Evolutionary conservation across 2,113 vertebrate genomes (phyloP), one percentile per base, ranked within the genome.

Genomic region (Microtus richardsoni): DNA sequence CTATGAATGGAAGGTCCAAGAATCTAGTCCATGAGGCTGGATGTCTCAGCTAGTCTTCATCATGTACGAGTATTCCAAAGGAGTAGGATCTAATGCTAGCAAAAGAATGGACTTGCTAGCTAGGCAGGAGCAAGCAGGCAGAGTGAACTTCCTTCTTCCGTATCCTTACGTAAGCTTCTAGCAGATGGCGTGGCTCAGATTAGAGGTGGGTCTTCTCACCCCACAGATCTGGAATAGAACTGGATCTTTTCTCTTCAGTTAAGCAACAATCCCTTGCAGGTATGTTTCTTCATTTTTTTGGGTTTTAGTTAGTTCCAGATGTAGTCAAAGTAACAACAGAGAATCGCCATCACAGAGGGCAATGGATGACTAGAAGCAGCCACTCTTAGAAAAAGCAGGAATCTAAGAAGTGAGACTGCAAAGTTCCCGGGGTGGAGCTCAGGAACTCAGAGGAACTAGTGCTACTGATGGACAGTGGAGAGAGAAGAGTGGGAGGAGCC

Each of bases 401-500:
- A 13, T 84, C 13, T 21, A 54, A 71, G 79, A 89, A 68, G 12
- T 49, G 1, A 77, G 14, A 24, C 1, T 10, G 68, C 89, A 70
- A 71, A 95, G 89, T 52, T 8, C 89, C 78, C 36, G 68, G 8
- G 52, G 41, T 36, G 75, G 52, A 74, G n/a, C 41, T 21, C 7
- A 2, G 21, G 70, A n/a, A 52, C 9, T 8, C 83, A 49, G 30
- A 44, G 74, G 47, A 41, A 41, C 74, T 44, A 26, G 36, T 0
- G 13, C 33, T 5, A 30, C 36, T 12, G n/a, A 49, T 1, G 0
- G 5, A 19, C 13, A 16, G 47, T 2, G 16, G n/a, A 68, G 39
- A 52, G 44, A 30, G 33, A 44, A 5, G 4, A 3, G 24, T 4
- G 0, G 44, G 21, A 1, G 60, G 39, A 30, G 54, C 22, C 3